Evolutionary conservation across 1,140 invertebrate species (phyloP).

Genomic region (Phocides pigmalion): DNA sequence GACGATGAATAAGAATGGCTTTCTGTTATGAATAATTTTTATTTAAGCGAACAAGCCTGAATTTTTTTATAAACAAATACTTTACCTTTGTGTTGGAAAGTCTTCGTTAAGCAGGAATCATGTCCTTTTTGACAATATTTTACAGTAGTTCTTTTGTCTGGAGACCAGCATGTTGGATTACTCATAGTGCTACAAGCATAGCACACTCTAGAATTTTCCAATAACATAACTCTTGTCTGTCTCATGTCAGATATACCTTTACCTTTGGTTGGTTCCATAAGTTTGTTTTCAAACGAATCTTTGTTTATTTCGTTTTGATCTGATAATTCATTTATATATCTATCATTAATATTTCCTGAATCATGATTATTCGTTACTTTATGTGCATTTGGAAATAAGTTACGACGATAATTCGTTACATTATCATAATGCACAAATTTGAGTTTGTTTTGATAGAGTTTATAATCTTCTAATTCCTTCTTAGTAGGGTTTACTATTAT

Average conservation of each 20-base stretch:
- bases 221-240: slow-evolving; percentile 41
- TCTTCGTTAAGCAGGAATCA: slow-evolving; percentile 54
- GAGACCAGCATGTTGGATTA: slow-evolving; percentile 55
- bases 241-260: slow-evolving; percentile 41
- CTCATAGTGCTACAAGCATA: slow-evolving; percentile 62
- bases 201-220: slow-evolving; percentile 53
- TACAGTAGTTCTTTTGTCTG: slow-evolving; percentile 52
- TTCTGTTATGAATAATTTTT: background rate
- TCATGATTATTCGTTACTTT: background rate
- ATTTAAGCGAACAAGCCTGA: slow-evolving; percentile 24
- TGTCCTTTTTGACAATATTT: slow-evolving; percentile 63
- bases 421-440: background rate
- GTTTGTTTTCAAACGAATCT: slow-evolving; percentile 16
- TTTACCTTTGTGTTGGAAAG: slow-evolving; percentile 48
- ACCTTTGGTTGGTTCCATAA: slow-evolving; percentile 45
- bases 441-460: background rate
- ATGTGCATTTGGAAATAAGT: background rate
- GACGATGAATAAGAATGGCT: no score
- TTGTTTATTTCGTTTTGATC: background rate
- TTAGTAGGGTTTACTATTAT: background rate
- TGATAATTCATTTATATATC: background rate
- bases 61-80: no score
- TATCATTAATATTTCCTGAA: background rate
- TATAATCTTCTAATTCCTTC: slow-evolving; percentile 3
- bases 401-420: background rate